Base-by-base conservation (phyloP, 2,797 vertebrate species). In the Tapirus indicus region DNA sequence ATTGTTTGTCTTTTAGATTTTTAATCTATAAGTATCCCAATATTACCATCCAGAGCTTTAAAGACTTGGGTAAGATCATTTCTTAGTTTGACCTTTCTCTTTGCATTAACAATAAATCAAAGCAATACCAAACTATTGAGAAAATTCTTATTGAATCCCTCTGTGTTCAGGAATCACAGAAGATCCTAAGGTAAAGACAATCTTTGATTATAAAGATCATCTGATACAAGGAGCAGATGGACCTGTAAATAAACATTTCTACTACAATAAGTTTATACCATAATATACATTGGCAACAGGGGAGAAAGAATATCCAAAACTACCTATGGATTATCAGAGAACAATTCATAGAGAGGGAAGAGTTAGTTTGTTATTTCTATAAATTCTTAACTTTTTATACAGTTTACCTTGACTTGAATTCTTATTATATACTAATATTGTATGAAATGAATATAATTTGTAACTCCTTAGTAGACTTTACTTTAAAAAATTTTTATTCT, bases 31-130 rank as follows among this genome's bases (percentile, higher is more conserved):
- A 68, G 7, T 93, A 25, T 91, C 1, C 2, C 25, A 90, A 8
- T 91, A 80, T 93, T 85, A 68, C 25, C 20, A 84, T 74, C 9
- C 1, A 91, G 56, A 16, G 1, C 12, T 71, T 94, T 93, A 91
- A 84, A 82, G 7, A 66, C n/a, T 69, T 87, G 29, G 32, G 5
- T 60, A 92, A 95, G 32, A 41, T 62, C 32, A 92, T 52, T 74
- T 84, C 71, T 69, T 85, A 79, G 9, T 64, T 49, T 95, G 80
- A 68, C 17, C 29, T 78, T 88, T 96, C 11, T 85, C 68, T 90
- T 80, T 88, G 41, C 29, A 75, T 79, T 91, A 75, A 79, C 82
- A 95, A 83, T 89, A 72, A 94, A 58, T 72, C 13, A 78, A 74
- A 92, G 32, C 41, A 91, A 58, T 91, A 71, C 2, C 54, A 91